phyloP scores from a whole-genome alignment of 2,113 vertebrate species.

The Atrichornis clamosus region DNA sequence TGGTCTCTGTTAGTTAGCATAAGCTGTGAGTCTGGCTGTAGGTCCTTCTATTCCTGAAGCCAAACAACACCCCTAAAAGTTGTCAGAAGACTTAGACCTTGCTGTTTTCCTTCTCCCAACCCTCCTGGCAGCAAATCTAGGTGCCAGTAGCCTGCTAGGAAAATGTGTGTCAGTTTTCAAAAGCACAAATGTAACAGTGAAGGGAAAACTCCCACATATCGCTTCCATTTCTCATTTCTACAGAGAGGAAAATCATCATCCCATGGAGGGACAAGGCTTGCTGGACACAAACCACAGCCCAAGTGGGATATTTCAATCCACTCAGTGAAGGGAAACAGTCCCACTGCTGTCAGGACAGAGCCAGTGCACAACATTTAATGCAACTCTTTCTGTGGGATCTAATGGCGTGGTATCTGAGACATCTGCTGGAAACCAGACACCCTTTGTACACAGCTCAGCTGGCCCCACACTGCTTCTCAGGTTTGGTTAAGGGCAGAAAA shows the following conservation, averaged over 20 bases:
- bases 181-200: background rate
- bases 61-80: background rate
- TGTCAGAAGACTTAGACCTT: background rate
- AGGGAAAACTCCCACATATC: background rate
- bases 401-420: slow-evolving; percentile 80
- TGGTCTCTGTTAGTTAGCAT: background rate
- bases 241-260: background rate
- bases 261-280: background rate
- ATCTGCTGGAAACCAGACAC: slow-evolving; percentile 90
- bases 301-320: background rate
- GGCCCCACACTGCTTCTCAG: slow-evolving; percentile 60
- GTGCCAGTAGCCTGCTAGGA: background rate
- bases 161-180: background rate
- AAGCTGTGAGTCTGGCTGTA: background rate
- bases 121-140: background rate
- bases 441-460: slow-evolving; percentile 81
- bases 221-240: background rate
- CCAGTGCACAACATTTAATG: slow-evolving; percentile 69
- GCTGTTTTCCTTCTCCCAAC: background rate
- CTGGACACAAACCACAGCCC: background rate
- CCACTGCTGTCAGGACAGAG: slow-evolving; percentile 34
- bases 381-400: slow-evolving; percentile 83
- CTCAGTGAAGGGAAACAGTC: background rate
- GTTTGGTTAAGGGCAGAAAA: slow-evolving; percentile 56
- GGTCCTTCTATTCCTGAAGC: background rate